Conservation (phyloP, 2,797 vertebrate genomes). For the Orientallactaga sibirica region DNA sequence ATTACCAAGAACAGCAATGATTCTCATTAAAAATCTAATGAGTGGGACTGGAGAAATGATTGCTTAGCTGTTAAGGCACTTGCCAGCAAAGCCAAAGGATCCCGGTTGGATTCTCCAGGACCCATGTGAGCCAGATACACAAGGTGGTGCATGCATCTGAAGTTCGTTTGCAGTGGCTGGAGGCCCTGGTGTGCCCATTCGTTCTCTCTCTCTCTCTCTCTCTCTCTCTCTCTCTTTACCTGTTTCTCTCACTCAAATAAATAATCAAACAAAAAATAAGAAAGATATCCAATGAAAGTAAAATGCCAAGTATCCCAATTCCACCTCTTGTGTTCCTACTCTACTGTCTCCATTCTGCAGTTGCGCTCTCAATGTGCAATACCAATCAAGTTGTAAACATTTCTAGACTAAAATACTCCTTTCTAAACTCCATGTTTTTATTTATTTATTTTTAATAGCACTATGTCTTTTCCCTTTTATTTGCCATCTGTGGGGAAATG, state of each 20-base stretch:
- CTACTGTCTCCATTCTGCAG: neutral
- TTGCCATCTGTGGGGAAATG: neutral
- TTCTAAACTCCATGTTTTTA: neutral
- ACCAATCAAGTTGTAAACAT: neutral
- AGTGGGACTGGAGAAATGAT: too few species aligned
- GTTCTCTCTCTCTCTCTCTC: too few species aligned
- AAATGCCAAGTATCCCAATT: neutral
- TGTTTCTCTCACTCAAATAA: too few species aligned
- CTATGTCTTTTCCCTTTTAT: neutral
- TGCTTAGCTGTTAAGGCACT: too few species aligned
- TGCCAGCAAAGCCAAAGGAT: too few species aligned
- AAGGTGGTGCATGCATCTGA: too few species aligned
- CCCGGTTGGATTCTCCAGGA: too few species aligned
- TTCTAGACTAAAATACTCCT: neutral
- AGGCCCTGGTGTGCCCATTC: too few species aligned
- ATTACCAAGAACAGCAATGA: neutral
- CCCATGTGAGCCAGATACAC: too few species aligned
- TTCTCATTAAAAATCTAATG: neutral
- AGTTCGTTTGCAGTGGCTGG: too few species aligned
- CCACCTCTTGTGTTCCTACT: neutral
- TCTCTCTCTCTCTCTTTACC: too few species aligned
- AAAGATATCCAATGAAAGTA: neutral
- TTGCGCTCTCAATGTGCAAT: neutral
- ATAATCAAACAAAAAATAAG: too few species aligned
- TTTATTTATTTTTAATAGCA: constrained; percentile 22